Percentiles rank a stretch among this genome's conserved stretches.
Evolutionary conservation across 2,113 vertebrate species (phyloP).

Genomic region (Xiphophorus couchianus): DNA sequence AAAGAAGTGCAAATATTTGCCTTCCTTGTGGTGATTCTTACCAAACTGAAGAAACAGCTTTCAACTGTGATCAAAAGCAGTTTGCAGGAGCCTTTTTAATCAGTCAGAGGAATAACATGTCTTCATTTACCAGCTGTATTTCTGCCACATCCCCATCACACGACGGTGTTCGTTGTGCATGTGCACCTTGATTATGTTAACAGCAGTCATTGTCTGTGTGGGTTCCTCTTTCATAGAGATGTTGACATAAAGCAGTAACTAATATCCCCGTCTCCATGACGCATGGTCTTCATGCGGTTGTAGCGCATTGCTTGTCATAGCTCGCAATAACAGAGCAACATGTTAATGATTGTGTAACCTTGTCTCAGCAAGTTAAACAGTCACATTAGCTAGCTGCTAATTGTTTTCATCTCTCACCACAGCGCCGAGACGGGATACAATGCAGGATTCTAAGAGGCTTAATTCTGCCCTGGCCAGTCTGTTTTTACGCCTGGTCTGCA

Average conservation of each 20-base stretch:
- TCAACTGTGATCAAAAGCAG: not conserved
- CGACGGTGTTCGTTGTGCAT: conserved; percentile 15
- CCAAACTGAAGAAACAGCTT: not conserved
- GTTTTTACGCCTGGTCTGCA: not conserved
- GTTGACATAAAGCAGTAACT: not conserved
- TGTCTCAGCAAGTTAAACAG: not conserved
- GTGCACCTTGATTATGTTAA: conserved; percentile 19
- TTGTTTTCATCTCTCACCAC: not conserved
- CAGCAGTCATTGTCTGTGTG: not conserved
- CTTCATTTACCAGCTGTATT: conserved; percentile 24
- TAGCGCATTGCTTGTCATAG: not conserved
- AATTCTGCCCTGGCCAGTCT: not conserved
- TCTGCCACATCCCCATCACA: conserved; percentile 18
- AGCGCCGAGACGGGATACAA: not conserved
- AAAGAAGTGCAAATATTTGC: no score
- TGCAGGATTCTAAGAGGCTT: not conserved
- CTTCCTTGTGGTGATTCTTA: not conserved
- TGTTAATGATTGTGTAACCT: not conserved
- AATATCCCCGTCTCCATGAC: not conserved
- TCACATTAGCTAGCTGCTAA: not conserved
- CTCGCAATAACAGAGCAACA: not conserved
- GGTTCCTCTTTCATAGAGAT: no score
- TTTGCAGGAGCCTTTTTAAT: no score
- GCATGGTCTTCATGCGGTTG: not conserved
- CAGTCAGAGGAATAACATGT: not conserved